A percentile compares a stretch with the other conserved stretches of the same genome.
These are phyloP conservation scores for Idaea biselata DNA, from an alignment of 2,888 invertebrate species.

Conservation along the genomic window DNA sequence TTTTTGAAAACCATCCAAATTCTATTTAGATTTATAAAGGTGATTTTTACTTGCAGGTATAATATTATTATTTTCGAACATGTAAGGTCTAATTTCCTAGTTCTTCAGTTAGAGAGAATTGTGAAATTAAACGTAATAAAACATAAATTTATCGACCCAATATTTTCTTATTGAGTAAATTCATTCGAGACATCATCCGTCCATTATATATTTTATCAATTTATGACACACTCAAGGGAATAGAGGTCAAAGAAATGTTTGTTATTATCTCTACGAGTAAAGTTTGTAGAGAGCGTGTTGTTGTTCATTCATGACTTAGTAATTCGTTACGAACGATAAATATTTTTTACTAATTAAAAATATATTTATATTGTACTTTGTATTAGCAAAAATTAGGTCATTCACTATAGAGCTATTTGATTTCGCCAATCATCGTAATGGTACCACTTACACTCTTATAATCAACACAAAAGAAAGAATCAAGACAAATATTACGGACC, in stretches of 20 bases:
- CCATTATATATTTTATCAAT: conserved; percentile 26
- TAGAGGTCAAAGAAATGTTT: conserved; percentile 13
- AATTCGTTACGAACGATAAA: not conserved
- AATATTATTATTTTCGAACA: no score
- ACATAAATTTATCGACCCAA: conserved; percentile 23
- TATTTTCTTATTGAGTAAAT: conserved; percentile 27
- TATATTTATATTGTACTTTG: not conserved
- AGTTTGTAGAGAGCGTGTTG: not conserved
- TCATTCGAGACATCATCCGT: conserved; percentile 20
- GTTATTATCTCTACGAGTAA: conserved; percentile 14
- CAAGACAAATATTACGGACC: not conserved
- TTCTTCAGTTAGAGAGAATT: conserved; percentile 7
- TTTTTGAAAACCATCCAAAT: no score
- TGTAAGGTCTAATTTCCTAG: no score
- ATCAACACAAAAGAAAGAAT: not conserved
- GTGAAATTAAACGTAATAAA: conserved; percentile 29
- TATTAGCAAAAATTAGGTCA: no score
- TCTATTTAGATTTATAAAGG: no score
- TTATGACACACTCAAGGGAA: conserved; percentile 21
- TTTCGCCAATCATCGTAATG: not conserved
- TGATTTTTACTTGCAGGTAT: no score
- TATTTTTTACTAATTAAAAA: not conserved
- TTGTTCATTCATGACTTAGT: not conserved
- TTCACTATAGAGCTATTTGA: not conserved
- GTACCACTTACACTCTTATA: not conserved